Evolutionary conservation across 2,888 invertebrate genomes (phyloP), one percentile per base, ranked within the genome.

Genomic region (Charanyca ferruginea): DNA sequence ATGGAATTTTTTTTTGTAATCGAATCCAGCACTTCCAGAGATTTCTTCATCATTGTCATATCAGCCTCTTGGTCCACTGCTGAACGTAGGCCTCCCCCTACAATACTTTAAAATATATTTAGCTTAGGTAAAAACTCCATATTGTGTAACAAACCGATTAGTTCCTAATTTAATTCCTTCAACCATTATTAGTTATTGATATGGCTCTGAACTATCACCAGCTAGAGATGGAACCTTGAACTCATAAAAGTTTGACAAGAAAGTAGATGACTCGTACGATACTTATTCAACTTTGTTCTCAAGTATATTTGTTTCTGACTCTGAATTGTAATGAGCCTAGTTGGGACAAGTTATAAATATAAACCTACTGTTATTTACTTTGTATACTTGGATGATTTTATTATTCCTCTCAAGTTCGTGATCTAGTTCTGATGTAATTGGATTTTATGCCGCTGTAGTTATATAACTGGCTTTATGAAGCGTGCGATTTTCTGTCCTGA

Each of bases 271-370:
- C 63, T 47, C 53, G 35, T 54, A 44, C 45, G 48, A 45, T 77
- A 54, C 60, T 73, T 58, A 66, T 72, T 72, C 45, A 54, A 74
- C 78, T 72, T 66, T 6, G 35, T 42, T 8, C 32, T n/a, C 20
- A 18, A 54, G 66, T 58, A 58, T 57, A 66, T 72, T 77, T 66
- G 66, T 58, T 66, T 44, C 57, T 13, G 38, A 35, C 32, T 64
- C 52, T 38, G 73, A 77, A 77, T 61, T 49, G 53, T 66, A 72
- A 74, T 72, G 53, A 77, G 58, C 35, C 57, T 61, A 77, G 60
- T 66, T 61, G 61, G 60, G 44, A 48, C 58, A 54, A 73, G 53
- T 61, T 61, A 73, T 28, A 54, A 66, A 77, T 59, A 73, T 55
- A 65, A 55, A 55, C 47, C 23, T 55, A 54, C 57, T 58, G 42